Percentiles rank a stretch among this genome's conserved stretches.
These are phyloP conservation scores for human DNA, from an alignment of 2,113 vertebrate species.

Conservation along the genomic window DNA sequence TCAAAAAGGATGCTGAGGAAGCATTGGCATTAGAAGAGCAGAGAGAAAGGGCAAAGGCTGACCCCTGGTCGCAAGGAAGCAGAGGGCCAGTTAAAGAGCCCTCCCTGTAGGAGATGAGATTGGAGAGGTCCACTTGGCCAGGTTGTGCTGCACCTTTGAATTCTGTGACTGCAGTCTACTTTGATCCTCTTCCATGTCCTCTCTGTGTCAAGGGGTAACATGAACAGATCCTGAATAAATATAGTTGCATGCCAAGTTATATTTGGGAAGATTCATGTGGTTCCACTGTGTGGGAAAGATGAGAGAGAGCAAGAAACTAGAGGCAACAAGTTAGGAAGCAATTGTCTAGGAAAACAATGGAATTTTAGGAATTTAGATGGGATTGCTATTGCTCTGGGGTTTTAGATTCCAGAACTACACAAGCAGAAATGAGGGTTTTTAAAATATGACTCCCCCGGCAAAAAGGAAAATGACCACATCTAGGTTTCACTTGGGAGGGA, in stretches of 20 bases:
- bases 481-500: not conserved
- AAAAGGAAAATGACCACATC: too few species aligned
- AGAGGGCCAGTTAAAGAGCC: not conserved
- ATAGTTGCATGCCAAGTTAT: not conserved
- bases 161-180: not conserved
- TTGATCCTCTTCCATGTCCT: not conserved
- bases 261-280: constrained; percentile 44
- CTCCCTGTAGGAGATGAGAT: not conserved
- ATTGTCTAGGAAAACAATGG: not conserved
- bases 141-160: not conserved
- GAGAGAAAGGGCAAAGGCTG: not conserved
- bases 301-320: not conserved
- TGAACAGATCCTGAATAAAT: constrained; percentile 14
- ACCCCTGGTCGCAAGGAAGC: not conserved
- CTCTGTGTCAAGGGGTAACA: not conserved
- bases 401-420: constrained; percentile 29
- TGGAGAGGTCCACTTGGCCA: not conserved
- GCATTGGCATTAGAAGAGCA: not conserved
- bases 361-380: constrained; percentile 24
- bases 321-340: not conserved
- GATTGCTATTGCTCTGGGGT: not conserved
- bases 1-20: not conserved
- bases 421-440: not conserved
- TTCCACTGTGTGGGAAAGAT: constrained; percentile 31
- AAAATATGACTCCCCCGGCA: not conserved